Conservation (phyloP, 2,113 vertebrate genomes). For the human (Homo sapiens) region DNA sequence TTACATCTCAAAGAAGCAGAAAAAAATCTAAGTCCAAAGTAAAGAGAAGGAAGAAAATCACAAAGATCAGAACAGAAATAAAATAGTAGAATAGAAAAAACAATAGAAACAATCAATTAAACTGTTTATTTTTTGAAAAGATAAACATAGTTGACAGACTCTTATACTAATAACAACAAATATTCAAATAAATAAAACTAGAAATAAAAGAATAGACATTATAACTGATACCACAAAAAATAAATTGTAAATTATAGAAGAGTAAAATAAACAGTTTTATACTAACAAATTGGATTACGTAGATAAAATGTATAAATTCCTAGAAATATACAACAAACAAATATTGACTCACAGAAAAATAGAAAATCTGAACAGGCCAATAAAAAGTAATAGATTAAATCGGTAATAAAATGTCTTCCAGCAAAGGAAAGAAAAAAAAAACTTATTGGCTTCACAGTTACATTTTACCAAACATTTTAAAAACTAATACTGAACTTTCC, state of each 20-base stretch:
- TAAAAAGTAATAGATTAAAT: neutral
- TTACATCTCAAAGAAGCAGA: neutral
- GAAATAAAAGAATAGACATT: neutral
- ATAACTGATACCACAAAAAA: neutral
- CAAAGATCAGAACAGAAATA: neutral
- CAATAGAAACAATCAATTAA: neutral
- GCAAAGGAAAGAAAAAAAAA: too few species aligned
- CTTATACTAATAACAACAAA: too few species aligned
- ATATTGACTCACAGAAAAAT: neutral
- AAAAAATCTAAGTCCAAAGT: neutral
- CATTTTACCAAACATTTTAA: neutral
- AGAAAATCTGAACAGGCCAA: neutral
- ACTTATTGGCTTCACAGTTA: neutral
- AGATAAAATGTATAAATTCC: neutral
- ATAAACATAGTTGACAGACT: neutral
- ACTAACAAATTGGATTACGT: neutral
- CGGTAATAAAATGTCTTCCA: too few species aligned
- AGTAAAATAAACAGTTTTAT: neutral
- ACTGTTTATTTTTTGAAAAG: neutral
- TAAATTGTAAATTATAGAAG: neutral
- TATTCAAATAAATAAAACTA: neutral
- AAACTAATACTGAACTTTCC: neutral
- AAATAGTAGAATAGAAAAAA: neutral
- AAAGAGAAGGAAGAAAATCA: neutral
- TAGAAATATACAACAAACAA: neutral